These are phyloP conservation scores for Leptopilina syphax DNA, from an alignment of 2,888 invertebrate genomes.

Conservation along the genomic window DNA sequence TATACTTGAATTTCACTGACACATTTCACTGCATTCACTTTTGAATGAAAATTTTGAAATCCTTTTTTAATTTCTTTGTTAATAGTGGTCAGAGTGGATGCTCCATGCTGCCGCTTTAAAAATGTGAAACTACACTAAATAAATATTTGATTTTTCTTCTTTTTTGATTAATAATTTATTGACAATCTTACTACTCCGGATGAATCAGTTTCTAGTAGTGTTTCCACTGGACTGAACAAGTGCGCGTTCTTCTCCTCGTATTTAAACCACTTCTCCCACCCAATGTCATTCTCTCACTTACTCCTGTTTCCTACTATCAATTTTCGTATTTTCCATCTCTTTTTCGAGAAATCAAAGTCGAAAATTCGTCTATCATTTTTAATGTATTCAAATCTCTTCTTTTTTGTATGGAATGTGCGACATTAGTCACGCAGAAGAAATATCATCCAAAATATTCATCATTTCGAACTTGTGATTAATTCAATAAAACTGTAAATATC, in stretches of 20 bases:
- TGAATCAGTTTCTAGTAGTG: conserved; percentile 70
- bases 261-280: conserved; percentile 75
- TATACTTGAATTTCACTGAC: conserved; percentile 46
- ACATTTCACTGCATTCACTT: conserved; percentile 53
- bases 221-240: conserved; percentile 74
- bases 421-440: background rate
- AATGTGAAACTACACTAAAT: conserved; percentile 6
- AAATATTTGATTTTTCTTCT: conserved; percentile 6
- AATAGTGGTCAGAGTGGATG: background rate
- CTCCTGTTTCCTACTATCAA: conserved; percentile 27
- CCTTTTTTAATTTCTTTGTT: background rate
- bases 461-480: too few species aligned
- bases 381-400: too few species aligned
- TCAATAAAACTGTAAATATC: too few species aligned
- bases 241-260: conserved; percentile 74
- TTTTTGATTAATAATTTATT: background rate
- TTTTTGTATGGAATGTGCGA: background rate
- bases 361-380: too few species aligned
- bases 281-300: conserved; percentile 51
- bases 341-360: background rate
- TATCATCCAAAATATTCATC: background rate
- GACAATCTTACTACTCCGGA: conserved; percentile 55
- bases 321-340: conserved; percentile 12
- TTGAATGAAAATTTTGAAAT: conserved; percentile 18
- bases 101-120: conserved; percentile 14